A percentile compares a stretch with the other conserved stretches of the same genome.
Evolutionary conservation across 2,113 vertebrate species (phyloP).

Genomic region (Pangasianodon gigas): DNA sequence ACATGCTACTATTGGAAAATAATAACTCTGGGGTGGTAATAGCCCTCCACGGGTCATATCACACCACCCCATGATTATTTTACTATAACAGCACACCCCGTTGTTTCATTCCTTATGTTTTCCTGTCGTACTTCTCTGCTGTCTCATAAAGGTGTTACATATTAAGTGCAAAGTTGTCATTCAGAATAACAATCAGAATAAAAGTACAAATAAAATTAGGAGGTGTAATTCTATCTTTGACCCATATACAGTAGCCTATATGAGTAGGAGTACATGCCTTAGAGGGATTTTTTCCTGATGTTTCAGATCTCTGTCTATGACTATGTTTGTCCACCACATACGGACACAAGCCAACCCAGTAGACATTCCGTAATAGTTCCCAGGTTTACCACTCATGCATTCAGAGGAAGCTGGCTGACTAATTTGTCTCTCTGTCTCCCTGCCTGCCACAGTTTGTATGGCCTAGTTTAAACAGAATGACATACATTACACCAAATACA

Average conservation of each 20-base stretch:
- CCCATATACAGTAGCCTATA: not conserved
- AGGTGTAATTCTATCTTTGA: not conserved
- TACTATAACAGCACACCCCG: not conserved
- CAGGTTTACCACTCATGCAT: slow-evolving; percentile 26
- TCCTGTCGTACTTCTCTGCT: not conserved
- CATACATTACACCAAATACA: slow-evolving; percentile 27
- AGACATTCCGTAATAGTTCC: slow-evolving; percentile 28
- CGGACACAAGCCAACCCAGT: slow-evolving; percentile 1
- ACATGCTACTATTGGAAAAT: not conserved
- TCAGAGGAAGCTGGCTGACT: slow-evolving; percentile 14
- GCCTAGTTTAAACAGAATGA: slow-evolving; percentile 25
- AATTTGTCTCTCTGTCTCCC: slow-evolving; percentile 26
- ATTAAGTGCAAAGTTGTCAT: not conserved
- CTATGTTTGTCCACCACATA: not conserved
- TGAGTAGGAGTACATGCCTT: not conserved
- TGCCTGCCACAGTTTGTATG: slow-evolving; percentile 12
- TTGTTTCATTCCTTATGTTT: not conserved
- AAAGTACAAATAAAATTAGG: not conserved
- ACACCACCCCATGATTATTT: not conserved
- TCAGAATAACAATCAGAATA: not conserved
- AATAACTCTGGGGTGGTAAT: not conserved
- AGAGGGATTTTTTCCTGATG: not conserved
- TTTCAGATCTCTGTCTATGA: slow-evolving; percentile 24
- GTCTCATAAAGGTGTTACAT: not conserved
- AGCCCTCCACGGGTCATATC: not conserved